Base-by-base conservation (phyloP, 2,113 vertebrate species). In the Callospermophilus lateralis region DNA sequence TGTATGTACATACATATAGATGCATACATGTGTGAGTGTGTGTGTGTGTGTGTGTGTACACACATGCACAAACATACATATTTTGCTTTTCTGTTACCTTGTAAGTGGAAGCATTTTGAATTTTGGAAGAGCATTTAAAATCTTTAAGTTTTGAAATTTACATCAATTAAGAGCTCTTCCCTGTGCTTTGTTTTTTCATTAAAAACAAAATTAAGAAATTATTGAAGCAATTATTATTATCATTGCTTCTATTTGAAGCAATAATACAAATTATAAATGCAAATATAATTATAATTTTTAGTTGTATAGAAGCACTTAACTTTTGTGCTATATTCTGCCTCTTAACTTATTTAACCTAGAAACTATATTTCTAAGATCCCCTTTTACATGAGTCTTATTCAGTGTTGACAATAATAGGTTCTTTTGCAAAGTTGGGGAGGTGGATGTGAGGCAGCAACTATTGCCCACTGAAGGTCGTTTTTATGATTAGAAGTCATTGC, bases 201-300 rank as follows among this genome's bases (percentile, higher is more conserved):
- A 95, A 63, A 96, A 89, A 67, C 32, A 32, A 91, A 96, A 73
- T 45, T 67, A 68, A 58, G n/a, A 73, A 74, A 86, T 89, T 92
- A 87, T 78, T 53, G 51, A 53, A 16, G 51, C 51, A 53, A 16
- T 53, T 53, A 53, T 53, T 53, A 53, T 53, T 53, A 53, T 53
- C 15, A 53, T 53, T 53, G 51, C 51, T 53, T 53, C 51, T 15
- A 16, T 53, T 53, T 16, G 51, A 53, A 53, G 15, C 3, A 53
- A 17, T 89, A 55, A 63, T 83, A 45, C 13, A 86, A 17, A 32
- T 89, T 78, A 83, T 61, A 91, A 67, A 34, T 95, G 37, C 79
- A 73, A 83, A 89, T 92, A 72, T 32, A 32, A 19, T 92, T 93
- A n/a, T 72, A 74, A 42, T 76, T 73, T 90, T 92, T 72, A 37